These are phyloP conservation scores for Erebia ligea DNA, from an alignment of 2,888 invertebrate species.

Conservation along the genomic window DNA sequence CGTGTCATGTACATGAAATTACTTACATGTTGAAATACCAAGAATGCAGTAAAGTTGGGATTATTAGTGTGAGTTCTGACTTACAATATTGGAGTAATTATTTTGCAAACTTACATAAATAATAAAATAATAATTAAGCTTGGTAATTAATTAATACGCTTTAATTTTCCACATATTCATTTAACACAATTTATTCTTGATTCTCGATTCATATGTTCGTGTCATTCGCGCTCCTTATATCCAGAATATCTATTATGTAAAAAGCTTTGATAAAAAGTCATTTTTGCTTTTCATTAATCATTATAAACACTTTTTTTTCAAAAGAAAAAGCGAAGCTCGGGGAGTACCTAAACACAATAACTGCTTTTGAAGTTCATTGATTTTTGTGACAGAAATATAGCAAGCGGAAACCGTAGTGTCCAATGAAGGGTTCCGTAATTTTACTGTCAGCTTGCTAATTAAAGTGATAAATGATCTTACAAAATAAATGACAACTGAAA, in stretches of 20 bases:
- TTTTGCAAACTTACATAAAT: too few relatives aligned
- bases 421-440: background rate
- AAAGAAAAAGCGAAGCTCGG: constrained; percentile 9
- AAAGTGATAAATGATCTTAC: background rate
- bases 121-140: too few relatives aligned
- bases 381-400: constrained; percentile 17
- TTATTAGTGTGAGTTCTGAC: too few relatives aligned
- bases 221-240: background rate
- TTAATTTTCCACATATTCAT: too few relatives aligned
- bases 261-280: background rate
- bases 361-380: constrained; percentile 31
- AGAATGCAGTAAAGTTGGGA: too few relatives aligned
- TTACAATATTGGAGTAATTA: background rate
- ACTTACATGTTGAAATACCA: too few relatives aligned
- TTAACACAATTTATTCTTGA: too few relatives aligned
- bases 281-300: constrained; percentile 18
- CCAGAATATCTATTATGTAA: background rate
- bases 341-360: constrained; percentile 17
- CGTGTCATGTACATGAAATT: too few relatives aligned
- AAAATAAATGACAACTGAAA: background rate
- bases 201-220: background rate
- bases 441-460: background rate
- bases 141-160: too few relatives aligned
- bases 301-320: constrained; percentile 16
- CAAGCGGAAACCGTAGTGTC: background rate